These are phyloP conservation scores for Tympanoctomys barrerae DNA, from an alignment of 2,797 vertebrate species.

Conservation along the genomic window DNA sequence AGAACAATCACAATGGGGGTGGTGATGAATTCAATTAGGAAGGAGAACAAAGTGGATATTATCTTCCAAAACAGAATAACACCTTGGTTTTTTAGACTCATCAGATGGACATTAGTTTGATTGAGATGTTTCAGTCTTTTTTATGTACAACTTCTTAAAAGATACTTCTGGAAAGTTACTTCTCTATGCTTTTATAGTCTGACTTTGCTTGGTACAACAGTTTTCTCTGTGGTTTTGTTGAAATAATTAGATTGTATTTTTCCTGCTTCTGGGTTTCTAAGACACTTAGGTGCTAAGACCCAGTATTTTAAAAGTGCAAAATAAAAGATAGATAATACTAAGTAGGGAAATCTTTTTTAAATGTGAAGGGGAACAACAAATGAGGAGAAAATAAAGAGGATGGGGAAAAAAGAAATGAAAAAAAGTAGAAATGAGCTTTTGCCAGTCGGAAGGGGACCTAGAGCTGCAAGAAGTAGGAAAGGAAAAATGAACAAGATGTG, in stretches of 20 bases:
- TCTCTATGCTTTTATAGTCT: slow-evolving; percentile 17
- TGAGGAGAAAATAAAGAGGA: neutral
- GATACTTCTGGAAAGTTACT: slow-evolving; percentile 50
- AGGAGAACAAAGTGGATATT: slow-evolving; percentile 16
- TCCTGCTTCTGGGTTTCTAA: slow-evolving; percentile 50
- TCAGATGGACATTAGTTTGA: slow-evolving; percentile 14
- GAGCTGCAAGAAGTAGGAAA: neutral
- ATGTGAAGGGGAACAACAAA: neutral
- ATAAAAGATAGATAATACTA: neutral
- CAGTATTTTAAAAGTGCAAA: neutral
- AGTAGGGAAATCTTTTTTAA: neutral
- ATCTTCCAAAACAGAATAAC: slow-evolving; percentile 26
- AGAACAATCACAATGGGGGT: slow-evolving; percentile 37
- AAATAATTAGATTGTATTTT: neutral
- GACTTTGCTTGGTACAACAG: slow-evolving; percentile 7
- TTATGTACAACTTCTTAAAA: slow-evolving; percentile 17
- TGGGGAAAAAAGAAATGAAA: neutral
- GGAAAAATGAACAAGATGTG: neutral
- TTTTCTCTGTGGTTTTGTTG: slow-evolving; percentile 65
- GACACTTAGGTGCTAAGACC: slow-evolving; percentile 39
- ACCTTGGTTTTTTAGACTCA: slow-evolving; percentile 30
- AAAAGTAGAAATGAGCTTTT: neutral
- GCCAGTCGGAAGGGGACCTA: neutral
- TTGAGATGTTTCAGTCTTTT: slow-evolving; percentile 40
- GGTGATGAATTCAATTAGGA: slow-evolving; percentile 19